Evolutionary conservation across 2,888 invertebrate species (phyloP), one percentile per base, ranked within the genome.

Genomic region (Smittia sp.): DNA sequence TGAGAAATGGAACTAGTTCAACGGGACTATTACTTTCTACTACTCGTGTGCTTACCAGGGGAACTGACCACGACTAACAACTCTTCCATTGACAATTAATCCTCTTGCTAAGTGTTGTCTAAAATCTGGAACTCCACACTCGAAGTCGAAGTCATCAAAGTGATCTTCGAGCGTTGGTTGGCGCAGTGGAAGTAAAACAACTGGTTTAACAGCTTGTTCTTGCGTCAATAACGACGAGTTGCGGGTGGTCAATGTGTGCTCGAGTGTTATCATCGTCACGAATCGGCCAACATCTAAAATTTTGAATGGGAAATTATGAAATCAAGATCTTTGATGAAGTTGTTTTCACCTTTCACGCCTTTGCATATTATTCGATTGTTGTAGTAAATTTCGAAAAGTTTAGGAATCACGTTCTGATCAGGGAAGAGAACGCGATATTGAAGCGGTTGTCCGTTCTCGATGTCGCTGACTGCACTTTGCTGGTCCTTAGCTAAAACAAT

Each of bases 161-260:
- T 32, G 20, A 22, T 52, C 69, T 25, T 24, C 18, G 15, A 7
- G 39, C 1, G 4, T 41, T 38, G 1, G 67, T 46, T 1, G 22
- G 22, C 9, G 11, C 13, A n/a, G 18, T 67, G 41, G n/a, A 15
- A 13, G 13, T 18, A 58, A 18, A 18, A 58, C 9, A 18, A 20
- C 20, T 20, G 18, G 18, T 58, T 58, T 58, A 4, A 20, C 20
- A 4, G 18, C 3, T 18, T 20, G n/a, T 58, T 18, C 18, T 58
- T 58, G 6, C 3, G 4, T 52, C n/a, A n/a, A 15, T 52, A 18
- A 13, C 18, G 39, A 20, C n/a, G 41, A 11, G 24, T 25, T 70
- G 32, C 72, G 58, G n/a, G 72, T 72, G n/a, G 58, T 38, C 13
- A 72, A 58, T 22, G 58, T 72, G 24, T 72, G 72, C 11, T 72